Evolutionary conservation across 2,797 vertebrate genomes (phyloP).

Genomic region (Adelosebastes latens): DNA sequence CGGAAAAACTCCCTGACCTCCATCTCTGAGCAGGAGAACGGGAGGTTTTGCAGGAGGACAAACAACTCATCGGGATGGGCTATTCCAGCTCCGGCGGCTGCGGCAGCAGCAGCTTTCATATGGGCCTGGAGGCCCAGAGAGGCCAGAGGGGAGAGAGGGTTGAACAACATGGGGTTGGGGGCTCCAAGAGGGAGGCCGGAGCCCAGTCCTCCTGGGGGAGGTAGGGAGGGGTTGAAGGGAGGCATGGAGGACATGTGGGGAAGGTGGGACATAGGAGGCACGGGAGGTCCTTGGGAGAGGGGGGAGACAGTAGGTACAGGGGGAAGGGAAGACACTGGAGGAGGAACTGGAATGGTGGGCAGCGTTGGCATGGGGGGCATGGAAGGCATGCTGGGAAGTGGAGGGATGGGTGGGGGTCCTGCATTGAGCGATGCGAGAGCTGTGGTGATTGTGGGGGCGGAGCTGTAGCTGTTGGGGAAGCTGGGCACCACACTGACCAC

Average conservation of each 20-base stretch:
- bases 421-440: conserved; percentile 90
- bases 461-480: conserved; percentile 91
- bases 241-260: conserved; percentile 91
- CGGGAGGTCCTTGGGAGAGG: conserved; percentile 90
- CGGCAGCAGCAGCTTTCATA: conserved; percentile 88
- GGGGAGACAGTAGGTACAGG: conserved; percentile 91
- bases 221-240: conserved; percentile 90
- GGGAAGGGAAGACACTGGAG: conserved; percentile 91
- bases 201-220: conserved; percentile 91
- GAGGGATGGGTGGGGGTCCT: conserved; percentile 93
- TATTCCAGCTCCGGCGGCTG: conserved; percentile 45
- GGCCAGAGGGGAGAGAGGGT: conserved; percentile 88
- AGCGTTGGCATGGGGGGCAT: conserved; percentile 91
- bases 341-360: conserved; percentile 92
- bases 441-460: conserved; percentile 89
- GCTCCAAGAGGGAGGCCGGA: conserved; percentile 89
- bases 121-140: conserved; percentile 90
- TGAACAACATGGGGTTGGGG: conserved; percentile 93
- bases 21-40: conserved; percentile 90
- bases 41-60: conserved; percentile 94
- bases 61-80: conserved; percentile 92
- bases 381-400: conserved; percentile 91
- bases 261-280: conserved; percentile 92
- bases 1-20: conserved; percentile 96
- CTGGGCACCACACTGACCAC: conserved; percentile 89